Conservation (phyloP, 2,797 vertebrate genomes). For the Myotis findleyi region DNA sequence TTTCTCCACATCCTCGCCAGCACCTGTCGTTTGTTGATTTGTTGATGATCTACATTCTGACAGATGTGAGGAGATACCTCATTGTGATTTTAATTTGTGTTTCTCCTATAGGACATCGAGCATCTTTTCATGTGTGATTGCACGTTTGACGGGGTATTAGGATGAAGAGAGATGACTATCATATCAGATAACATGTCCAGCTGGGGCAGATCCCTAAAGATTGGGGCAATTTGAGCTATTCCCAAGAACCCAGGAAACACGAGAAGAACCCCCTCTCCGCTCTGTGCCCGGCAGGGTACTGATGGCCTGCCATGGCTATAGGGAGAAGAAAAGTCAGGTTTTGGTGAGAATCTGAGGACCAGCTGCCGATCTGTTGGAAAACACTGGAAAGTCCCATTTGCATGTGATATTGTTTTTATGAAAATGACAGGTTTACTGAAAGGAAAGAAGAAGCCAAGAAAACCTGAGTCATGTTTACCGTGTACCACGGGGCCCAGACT, state of each 20-base stretch:
- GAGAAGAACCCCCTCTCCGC: neutral
- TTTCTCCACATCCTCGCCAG: neutral
- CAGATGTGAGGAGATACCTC: neutral
- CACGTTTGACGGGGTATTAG: neutral
- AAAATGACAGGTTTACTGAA: slow-evolving; percentile 40
- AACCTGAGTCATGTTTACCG: slow-evolving; percentile 39
- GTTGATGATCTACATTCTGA: neutral
- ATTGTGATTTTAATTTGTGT: neutral
- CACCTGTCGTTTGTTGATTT: neutral
- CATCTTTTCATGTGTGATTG: neutral
- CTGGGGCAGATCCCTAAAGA: neutral
- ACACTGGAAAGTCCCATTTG: slow-evolving; percentile 63
- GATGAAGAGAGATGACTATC: neutral
- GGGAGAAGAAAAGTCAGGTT: neutral
- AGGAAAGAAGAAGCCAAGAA: slow-evolving; percentile 37
- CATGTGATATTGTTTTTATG: slow-evolving; percentile 44
- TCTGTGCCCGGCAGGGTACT: neutral
- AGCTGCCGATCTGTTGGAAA: neutral
- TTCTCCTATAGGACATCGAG: neutral
- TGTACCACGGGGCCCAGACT: neutral
- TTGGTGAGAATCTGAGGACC: neutral
- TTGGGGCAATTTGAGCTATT: neutral
- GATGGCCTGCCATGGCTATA: fast-evolving
- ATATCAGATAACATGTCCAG: neutral
- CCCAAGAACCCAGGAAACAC: neutral